These are phyloP conservation scores for Polylopha cassiicola DNA, from an alignment of 2,888 invertebrate genomes.

Conservation along the genomic window DNA sequence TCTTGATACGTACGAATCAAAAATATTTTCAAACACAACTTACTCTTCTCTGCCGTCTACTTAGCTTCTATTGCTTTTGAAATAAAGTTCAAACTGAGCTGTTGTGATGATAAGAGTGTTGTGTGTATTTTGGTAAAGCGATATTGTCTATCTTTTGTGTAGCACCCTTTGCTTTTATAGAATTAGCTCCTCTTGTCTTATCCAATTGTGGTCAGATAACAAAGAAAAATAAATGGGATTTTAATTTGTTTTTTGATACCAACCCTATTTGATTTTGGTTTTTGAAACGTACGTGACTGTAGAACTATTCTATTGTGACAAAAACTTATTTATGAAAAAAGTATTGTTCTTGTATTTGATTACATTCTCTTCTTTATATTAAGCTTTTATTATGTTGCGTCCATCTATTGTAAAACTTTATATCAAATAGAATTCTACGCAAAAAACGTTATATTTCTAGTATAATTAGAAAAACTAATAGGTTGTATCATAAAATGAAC, in stretches of 20 bases:
- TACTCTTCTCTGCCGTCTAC: conserved; percentile 12
- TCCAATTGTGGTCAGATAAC: conserved; percentile 63
- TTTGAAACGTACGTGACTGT: no score
- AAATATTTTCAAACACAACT: conserved; percentile 32
- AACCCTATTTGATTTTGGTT: conserved; percentile 26
- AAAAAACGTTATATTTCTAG: no score
- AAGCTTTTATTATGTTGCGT: no score
- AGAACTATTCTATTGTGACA: no score
- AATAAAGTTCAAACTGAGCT: conserved; percentile 35
- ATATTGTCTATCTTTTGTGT: conserved; percentile 52
- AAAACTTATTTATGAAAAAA: no score
- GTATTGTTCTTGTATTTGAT: no score
- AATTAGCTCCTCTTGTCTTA: conserved; percentile 61
- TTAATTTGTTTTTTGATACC: conserved; percentile 50
- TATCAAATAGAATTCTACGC: no score
- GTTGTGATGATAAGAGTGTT: conserved; percentile 14
- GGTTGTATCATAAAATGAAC: no score
- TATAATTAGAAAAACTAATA: no score
- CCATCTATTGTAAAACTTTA: no score
- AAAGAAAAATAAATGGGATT: conserved; percentile 49
- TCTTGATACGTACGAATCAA: conserved; percentile 43
- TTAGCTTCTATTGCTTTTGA: conserved; percentile 24
- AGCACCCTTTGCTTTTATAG: conserved; percentile 67
- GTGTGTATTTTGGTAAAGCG: conserved; percentile 15
- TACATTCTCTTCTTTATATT: no score